Base-by-base conservation (phyloP, 1,140 invertebrate genomes). In the Panagrolaimus sp. region DNA sequence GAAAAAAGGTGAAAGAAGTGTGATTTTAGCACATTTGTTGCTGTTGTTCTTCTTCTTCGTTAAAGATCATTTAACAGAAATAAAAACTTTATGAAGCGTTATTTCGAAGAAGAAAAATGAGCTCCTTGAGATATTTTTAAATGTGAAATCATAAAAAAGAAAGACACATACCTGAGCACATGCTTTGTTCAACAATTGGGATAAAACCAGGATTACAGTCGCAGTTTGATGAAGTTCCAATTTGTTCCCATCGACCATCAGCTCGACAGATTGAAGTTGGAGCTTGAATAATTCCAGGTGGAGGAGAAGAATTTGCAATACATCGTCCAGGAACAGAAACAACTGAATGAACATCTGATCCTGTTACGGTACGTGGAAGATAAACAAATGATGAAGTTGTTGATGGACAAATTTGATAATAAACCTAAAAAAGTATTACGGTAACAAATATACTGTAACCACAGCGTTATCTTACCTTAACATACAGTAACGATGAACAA, bases 361-460 rank as follows among this genome's bases (percentile, higher is more conserved):
- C 64, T 44, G 76, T 21, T 12, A 79, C 47, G 5, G 77, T 78
- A 10, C 73, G 47, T 17, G 79, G 76, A 24, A 82, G 58, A n/a
- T 67, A 52, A 12, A 73, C 32, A 43, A 80, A 68, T n/a, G 75
- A 63, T 28, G 26, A 21, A 7, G 52, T 72, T 24, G 43, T 63
- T 58, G 77, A 73, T 24, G 79, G 68, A 48, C 77, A 78, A 17
- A 78, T 69, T 24, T 79, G 65, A 69, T 78, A 82, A 46, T 76
- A 82, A 15, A 78, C 63, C 32, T 38, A 38, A 2, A 38, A 38
- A 38, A 7, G 32, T n/a, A n/a, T 2, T 38, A 38, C 32, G 2
- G 32, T 38, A 38, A 7, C 2, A 4, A 38, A 4, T 38, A 7
- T 38, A 38, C 32, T 38, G 7, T 7, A 38, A 38, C 32, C 7